Evolutionary conservation across 2,888 invertebrate species (phyloP).

Genomic region (Atethmia centrago): DNA sequence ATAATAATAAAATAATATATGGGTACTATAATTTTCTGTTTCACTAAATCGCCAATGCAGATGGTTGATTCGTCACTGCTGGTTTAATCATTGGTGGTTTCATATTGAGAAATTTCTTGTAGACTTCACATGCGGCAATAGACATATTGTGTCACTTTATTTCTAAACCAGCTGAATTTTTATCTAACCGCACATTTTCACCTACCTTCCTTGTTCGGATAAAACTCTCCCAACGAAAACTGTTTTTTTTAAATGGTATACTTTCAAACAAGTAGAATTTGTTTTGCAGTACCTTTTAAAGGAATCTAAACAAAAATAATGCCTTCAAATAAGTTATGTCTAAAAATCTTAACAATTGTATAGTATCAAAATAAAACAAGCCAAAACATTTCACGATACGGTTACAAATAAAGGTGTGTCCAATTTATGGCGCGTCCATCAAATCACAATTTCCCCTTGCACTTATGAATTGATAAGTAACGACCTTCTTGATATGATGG

Average conservation of each 20-base stretch:
- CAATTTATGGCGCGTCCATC: conserved; percentile 34
- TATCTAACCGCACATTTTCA: background rate
- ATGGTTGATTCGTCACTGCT: conserved; percentile 40
- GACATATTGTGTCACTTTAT: background rate
- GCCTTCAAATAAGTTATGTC: background rate
- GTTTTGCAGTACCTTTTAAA: background rate
- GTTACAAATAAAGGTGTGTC: conserved; percentile 7
- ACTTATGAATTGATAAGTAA: conserved; percentile 69
- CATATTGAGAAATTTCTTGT: conserved; percentile 3
- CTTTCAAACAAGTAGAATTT: background rate
- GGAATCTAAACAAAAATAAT: background rate
- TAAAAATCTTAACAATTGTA: background rate
- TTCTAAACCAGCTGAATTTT: background rate
- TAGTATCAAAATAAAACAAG: too few relatives aligned
- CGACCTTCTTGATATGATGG: conserved; percentile 75
- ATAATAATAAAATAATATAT: too few relatives aligned
- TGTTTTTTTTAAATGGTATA: background rate
- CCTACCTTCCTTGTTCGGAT: background rate
- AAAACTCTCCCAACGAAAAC: background rate
- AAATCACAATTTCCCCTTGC: conserved; percentile 62
- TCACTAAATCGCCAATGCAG: conserved; percentile 26
- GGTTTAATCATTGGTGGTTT: conserved; percentile 15
- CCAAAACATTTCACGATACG: conserved; percentile 1
- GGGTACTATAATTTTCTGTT: conserved; percentile 25
- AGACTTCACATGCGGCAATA: conserved; percentile 8